These are phyloP conservation scores for Candidula unifasciata DNA, from an alignment of 2,888 invertebrate species.

Conservation along the genomic window DNA sequence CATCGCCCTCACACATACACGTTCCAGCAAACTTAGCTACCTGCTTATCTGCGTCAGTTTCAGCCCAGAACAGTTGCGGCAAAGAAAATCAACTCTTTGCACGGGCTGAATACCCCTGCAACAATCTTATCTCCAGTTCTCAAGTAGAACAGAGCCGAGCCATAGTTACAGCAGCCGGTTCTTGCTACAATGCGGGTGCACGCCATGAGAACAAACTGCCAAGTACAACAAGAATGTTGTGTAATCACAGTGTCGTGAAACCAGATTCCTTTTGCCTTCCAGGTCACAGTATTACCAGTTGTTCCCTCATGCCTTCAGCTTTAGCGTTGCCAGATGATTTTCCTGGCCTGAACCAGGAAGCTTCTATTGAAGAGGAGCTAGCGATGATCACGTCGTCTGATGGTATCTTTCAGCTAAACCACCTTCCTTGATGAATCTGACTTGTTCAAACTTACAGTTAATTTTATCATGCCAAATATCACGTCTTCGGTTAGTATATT, in stretches of 20 bases:
- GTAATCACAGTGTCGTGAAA: constrained; percentile 3
- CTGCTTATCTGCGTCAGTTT: not conserved
- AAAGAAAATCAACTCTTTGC: not conserved
- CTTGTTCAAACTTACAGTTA: too few relatives aligned
- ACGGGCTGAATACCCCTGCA: not conserved
- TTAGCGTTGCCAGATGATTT: constrained; percentile 59
- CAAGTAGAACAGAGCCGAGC: not conserved
- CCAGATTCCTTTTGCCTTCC: not conserved
- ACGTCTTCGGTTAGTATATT: too few relatives aligned
- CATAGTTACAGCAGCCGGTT: not conserved
- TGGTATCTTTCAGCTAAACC: constrained; percentile 46
- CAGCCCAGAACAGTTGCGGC: not conserved
- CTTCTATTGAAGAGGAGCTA: constrained; percentile 56
- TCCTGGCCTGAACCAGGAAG: constrained; percentile 58
- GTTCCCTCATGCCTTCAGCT: constrained; percentile 9
- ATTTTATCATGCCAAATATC: too few relatives aligned
- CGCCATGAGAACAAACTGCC: not conserved
- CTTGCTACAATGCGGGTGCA: not conserved
- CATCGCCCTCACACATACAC: not conserved
- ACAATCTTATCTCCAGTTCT: not conserved
- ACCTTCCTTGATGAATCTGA: constrained; percentile 9
- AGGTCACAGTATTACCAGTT: not conserved
- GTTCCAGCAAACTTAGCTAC: not conserved
- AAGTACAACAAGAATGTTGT: not conserved
- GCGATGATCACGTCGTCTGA: constrained; percentile 56